A percentile compares a stretch with the other conserved stretches of the same genome.
Evolutionary conservation across 2,797 vertebrate genomes (phyloP).

Genomic region (Chromobotia macracanthus): DNA sequence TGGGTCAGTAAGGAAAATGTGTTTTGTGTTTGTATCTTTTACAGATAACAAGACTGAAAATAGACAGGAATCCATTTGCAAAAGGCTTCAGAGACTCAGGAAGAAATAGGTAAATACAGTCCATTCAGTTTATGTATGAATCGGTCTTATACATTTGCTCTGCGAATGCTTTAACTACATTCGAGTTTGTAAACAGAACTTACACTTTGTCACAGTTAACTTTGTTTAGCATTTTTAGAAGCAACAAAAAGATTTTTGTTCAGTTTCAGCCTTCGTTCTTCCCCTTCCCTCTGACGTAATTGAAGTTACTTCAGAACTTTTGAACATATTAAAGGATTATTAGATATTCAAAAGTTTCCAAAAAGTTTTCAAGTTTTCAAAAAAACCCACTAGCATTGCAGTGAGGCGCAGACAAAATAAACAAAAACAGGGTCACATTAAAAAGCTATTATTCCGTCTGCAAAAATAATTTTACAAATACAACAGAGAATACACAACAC

Average conservation of each 20-base stretch:
- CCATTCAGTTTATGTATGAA: not conserved
- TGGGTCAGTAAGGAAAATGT: conserved; percentile 55
- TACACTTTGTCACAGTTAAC: not conserved
- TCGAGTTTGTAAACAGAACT: too few species aligned
- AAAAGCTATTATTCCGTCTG: conserved; percentile 18
- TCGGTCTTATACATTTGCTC: too few species aligned
- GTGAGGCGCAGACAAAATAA: conserved; percentile 42
- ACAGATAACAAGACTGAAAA: conserved; percentile 97
- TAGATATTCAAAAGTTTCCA: too few species aligned
- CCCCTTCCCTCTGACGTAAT: not conserved
- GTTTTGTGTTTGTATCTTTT: conserved; percentile 62
- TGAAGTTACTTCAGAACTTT: conserved; percentile 35
- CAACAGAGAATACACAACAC: conserved; percentile 31
- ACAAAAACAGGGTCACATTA: conserved; percentile 42
- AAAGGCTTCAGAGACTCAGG: conserved; percentile 98
- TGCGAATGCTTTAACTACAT: too few species aligned
- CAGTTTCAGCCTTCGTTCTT: not conserved
- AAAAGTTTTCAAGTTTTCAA: too few species aligned
- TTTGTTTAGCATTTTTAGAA: too few species aligned
- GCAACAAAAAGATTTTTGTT: conserved; percentile 18
- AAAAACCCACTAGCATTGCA: conserved; percentile 27
- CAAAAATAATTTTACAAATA: conserved; percentile 29
- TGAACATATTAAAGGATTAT: conserved; percentile 48
- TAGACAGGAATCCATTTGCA: conserved; percentile 96
- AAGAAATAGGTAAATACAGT: conserved; percentile 88